Percentiles rank a stretch among this genome's conserved stretches.
Evolutionary conservation across 2,888 invertebrate species (phyloP).

Genomic region (Aromia moschata): DNA sequence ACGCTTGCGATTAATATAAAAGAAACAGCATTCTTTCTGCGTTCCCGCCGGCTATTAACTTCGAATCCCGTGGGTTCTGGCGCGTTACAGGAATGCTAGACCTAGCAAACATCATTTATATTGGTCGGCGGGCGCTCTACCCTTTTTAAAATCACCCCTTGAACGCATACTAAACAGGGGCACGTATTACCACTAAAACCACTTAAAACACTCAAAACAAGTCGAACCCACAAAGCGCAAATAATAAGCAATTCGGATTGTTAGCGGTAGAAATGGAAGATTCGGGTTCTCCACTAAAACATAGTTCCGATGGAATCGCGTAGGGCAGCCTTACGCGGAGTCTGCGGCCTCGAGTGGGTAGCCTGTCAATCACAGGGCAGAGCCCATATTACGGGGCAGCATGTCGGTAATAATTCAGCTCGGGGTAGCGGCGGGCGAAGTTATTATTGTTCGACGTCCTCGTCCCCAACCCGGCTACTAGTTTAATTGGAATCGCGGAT

Average conservation of each 20-base stretch:
- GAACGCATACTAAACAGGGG: conserved; percentile 34
- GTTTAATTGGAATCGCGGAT: conserved; percentile 63
- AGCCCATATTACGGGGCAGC: conserved; percentile 44
- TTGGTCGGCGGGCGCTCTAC: conserved; percentile 14
- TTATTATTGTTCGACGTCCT: conserved; percentile 33
- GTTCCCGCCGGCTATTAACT: no score
- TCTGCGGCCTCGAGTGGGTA: conserved; percentile 25
- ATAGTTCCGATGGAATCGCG: conserved; percentile 28
- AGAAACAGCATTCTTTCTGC: no score
- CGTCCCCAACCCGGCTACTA: conserved; percentile 42
- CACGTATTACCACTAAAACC: conserved; percentile 39
- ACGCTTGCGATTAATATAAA: no score
- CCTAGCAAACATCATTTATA: conserved; percentile 14
- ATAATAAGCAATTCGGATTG: conserved; percentile 37
- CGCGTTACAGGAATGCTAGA: conserved; percentile 1
- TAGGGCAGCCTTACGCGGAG: conserved; percentile 24
- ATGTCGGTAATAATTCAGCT: conserved; percentile 52
- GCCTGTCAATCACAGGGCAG: conserved; percentile 38
- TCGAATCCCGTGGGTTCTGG: not conserved
- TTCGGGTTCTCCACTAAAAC: conserved; percentile 31
- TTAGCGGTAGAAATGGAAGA: conserved; percentile 31
- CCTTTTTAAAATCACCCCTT: conserved; percentile 37
- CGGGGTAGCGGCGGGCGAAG: conserved; percentile 35
- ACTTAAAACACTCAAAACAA: conserved; percentile 40
- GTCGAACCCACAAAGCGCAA: conserved; percentile 39